Percentiles rank a stretch among this genome's conserved stretches.
Evolutionary conservation across 2,888 invertebrate species (phyloP).

Genomic region (Urechis unicinctus): DNA sequence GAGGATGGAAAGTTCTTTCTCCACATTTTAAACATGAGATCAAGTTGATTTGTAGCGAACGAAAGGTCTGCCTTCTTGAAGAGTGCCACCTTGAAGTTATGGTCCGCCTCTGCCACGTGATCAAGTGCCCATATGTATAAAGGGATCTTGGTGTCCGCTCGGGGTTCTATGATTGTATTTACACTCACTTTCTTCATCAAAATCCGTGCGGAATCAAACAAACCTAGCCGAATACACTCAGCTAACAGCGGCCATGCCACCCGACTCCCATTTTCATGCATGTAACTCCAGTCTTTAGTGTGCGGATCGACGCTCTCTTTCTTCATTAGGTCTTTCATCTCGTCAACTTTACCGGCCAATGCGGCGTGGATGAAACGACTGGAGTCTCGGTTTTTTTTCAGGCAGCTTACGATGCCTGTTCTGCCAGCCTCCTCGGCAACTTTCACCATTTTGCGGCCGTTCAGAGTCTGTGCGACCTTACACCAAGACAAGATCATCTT

Average conservation of each 20-base stretch:
- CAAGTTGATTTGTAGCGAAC: not conserved
- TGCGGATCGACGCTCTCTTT: not conserved
- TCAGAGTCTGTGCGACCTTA: not conserved
- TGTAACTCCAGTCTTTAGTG: not conserved
- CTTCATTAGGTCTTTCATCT: not conserved
- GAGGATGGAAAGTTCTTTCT: not conserved
- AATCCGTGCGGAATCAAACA: not conserved
- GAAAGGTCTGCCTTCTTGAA: not conserved
- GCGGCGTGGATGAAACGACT: not conserved
- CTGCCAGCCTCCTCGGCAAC: not conserved
- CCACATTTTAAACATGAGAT: not conserved
- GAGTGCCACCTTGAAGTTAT: not conserved
- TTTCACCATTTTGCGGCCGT: not conserved
- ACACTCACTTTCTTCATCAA: not conserved
- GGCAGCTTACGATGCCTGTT: not conserved
- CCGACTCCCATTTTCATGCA: not conserved
- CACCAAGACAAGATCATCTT: not conserved
- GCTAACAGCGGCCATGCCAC: not conserved
- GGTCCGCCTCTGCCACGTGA: not conserved
- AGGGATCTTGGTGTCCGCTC: not conserved
- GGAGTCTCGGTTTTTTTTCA: not conserved
- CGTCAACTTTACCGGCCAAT: not conserved
- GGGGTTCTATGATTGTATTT: not conserved
- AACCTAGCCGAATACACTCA: not conserved
- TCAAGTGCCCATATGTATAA: not conserved